Conservation (phyloP, 2,888 invertebrate species). For the Mylabris sibirica region DNA sequence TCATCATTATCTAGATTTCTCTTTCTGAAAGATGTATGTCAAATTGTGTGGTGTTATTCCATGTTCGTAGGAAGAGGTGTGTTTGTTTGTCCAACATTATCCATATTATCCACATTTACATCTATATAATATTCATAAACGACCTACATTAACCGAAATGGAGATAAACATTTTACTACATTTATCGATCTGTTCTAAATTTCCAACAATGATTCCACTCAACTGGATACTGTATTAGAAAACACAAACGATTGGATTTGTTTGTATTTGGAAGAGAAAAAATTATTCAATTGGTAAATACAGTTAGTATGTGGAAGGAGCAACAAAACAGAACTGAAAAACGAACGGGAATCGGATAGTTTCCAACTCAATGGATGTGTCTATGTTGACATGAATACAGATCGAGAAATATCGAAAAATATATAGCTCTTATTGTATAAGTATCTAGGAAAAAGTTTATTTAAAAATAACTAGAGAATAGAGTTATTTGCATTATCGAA, state of each 20-base stretch:
- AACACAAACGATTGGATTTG: not conserved
- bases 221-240: too few species aligned
- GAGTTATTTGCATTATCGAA: not conserved
- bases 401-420: not conserved
- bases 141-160: not conserved
- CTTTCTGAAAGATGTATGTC: constrained; percentile 2
- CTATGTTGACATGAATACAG: constrained; percentile 13
- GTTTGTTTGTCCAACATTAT: constrained; percentile 5
- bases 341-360: constrained; percentile 32
- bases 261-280: not conserved
- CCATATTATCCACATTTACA: not conserved
- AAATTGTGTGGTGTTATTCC: not conserved
- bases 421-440: not conserved
- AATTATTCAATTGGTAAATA: not conserved
- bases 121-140: constrained; percentile 1
- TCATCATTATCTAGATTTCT: constrained; percentile 1
- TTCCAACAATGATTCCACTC: too few species aligned
- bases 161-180: not conserved
- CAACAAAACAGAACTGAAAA: not conserved
- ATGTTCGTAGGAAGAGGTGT: not conserved
- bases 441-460: not conserved
- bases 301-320: not conserved
- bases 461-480: not conserved
- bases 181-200: not conserved
- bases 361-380: constrained; percentile 29